Percentiles rank a stretch among this genome's conserved stretches.
phyloP scores from a whole-genome alignment of 2,113 vertebrate genomes.

The Mohoua ochrocephala region DNA sequence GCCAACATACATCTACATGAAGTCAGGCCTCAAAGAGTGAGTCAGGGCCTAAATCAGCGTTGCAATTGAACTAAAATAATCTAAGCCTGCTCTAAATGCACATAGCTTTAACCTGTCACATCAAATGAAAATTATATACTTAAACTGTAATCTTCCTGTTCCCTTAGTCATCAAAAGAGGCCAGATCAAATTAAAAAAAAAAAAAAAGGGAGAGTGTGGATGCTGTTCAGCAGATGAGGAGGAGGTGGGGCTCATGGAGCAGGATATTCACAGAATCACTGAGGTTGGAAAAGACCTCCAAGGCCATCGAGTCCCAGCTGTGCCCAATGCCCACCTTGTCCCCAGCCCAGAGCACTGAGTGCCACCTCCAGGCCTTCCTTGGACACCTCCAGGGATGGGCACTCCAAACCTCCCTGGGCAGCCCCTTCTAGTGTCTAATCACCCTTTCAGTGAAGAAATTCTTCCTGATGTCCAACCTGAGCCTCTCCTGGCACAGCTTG shows the following conservation, averaged over 20 bases:
- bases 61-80: conserved; percentile 31
- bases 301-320: rapidly evolving
- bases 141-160: conserved; percentile 48
- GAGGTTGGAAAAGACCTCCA: neutral
- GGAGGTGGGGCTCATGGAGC: neutral
- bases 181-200: neutral
- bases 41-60: neutral
- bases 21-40: neutral
- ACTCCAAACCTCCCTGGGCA: neutral
- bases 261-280: neutral
- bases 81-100: neutral
- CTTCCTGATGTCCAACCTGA: neutral
- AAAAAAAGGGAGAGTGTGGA: rapidly evolving
- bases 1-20: neutral
- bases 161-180: conserved; percentile 18
- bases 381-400: neutral
- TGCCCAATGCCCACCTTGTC: rapidly evolving
- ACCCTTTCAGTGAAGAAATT: neutral
- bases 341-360: neutral
- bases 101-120: conserved; percentile 42
- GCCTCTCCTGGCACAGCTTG: neutral
- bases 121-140: conserved; percentile 36
- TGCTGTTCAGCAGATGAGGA: neutral
- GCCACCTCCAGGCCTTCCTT: neutral
- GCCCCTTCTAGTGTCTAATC: rapidly evolving